Conservation (phyloP, 2,113 vertebrate genomes). For the Ploceus nigricollis region DNA sequence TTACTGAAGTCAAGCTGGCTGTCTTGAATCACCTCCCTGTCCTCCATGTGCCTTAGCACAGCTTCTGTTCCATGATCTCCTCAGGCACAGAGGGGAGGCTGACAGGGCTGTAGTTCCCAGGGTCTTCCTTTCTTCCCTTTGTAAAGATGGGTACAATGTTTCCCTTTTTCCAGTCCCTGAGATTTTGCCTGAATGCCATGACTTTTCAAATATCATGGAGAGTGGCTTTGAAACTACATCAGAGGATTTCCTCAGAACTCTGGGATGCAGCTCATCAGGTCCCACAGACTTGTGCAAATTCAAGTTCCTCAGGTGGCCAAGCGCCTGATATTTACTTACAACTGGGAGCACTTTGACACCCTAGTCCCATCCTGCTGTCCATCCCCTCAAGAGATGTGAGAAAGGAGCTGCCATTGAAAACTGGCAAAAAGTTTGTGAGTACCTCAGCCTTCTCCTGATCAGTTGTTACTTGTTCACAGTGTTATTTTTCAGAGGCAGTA, state of each 20-base stretch:
- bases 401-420: not conserved
- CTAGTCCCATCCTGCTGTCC: not conserved
- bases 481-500: not conserved
- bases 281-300: not conserved
- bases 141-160: not conserved
- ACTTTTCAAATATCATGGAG: not conserved
- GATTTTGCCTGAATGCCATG: not conserved
- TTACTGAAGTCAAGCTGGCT: not conserved
- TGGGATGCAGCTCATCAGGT: not conserved
- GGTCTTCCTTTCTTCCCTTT: not conserved
- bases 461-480: not conserved
- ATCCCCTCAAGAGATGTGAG: not conserved
- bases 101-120: not conserved
- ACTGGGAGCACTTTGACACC: not conserved
- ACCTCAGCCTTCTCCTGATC: not conserved
- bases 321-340: not conserved
- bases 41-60: not conserved
- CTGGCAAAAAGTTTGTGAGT: not conserved
- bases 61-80: not conserved
- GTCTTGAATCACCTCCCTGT: not conserved
- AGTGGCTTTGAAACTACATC: not conserved
- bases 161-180: not conserved
- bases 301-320: not conserved
- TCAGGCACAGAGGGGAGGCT: not conserved
- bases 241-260: not conserved